These are phyloP conservation scores for Motacilla tschutschensis DNA, from an alignment of 2,113 vertebrate genomes.

Conservation along the genomic window DNA sequence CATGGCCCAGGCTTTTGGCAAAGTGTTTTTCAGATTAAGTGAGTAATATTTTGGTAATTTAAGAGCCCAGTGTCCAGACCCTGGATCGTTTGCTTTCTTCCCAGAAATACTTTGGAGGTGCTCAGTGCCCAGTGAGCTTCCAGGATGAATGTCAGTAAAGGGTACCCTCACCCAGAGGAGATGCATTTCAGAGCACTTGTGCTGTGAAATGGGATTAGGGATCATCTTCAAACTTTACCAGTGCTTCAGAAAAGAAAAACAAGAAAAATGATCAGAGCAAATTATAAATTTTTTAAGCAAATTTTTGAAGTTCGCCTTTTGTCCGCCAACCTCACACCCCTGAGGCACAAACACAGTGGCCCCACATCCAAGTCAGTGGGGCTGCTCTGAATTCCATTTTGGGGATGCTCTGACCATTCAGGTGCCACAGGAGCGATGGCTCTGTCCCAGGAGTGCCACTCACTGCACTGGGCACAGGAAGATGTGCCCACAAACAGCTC, in stretches of 20 bases:
- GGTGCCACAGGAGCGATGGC: fast-evolving
- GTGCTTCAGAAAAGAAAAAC: neutral
- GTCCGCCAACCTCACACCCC: neutral
- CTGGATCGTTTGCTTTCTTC: neutral
- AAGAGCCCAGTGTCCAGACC: neutral
- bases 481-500: neutral
- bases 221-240: neutral
- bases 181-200: neutral
- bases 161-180: neutral
- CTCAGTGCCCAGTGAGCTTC: neutral
- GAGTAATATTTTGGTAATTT: neutral
- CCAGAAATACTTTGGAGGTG: neutral
- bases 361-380: neutral
- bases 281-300: neutral
- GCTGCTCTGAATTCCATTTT: neutral
- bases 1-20: neutral
- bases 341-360: neutral
- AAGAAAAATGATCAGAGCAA: neutral
- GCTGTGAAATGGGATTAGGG: neutral
- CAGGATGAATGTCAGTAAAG: neutral
- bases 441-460: neutral
- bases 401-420: neutral
- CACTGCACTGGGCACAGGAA: neutral
- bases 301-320: neutral
- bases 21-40: neutral